Conservation (phyloP, 2,888 invertebrate genomes). For the Tenthredo notha region DNA sequence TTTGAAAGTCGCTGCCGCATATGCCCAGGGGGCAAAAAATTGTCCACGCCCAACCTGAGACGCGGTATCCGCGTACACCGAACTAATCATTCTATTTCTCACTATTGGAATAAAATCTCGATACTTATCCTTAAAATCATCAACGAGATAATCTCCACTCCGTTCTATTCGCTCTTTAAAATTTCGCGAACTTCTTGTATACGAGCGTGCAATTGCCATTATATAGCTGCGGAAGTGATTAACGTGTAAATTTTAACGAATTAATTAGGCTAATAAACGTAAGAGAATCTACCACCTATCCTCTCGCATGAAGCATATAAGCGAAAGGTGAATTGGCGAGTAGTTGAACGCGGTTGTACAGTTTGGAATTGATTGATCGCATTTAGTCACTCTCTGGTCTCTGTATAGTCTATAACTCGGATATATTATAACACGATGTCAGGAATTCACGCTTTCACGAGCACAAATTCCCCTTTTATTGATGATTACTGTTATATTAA, state of each 20-base stretch:
- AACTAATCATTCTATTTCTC: not conserved
- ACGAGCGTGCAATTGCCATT: too few species aligned
- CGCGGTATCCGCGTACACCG: slow-evolving; percentile 1
- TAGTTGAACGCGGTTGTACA: not conserved
- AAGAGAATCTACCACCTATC: too few species aligned
- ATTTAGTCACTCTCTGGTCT: not conserved
- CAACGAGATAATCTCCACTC: too few species aligned
- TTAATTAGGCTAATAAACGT: too few species aligned
- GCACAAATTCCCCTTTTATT: slow-evolving; percentile 4
- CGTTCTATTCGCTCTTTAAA: too few species aligned
- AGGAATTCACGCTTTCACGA: slow-evolving; percentile 47
- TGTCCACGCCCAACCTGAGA: slow-evolving; percentile 33
- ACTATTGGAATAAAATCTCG: too few species aligned
- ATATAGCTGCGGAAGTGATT: too few species aligned
- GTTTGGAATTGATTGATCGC: slow-evolving; percentile 35
- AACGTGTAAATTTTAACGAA: too few species aligned
- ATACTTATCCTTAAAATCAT: too few species aligned
- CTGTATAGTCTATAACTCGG: not conserved
- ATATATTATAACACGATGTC: not conserved
- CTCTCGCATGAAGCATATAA: not conserved
- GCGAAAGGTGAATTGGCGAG: slow-evolving; percentile 29
- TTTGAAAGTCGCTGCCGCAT: slow-evolving; percentile 22
- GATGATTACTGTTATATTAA: slow-evolving; percentile 11
- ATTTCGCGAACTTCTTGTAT: too few species aligned
- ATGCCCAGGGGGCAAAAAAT: slow-evolving; percentile 24